Percentiles rank a stretch among this genome's conserved stretches.
Evolutionary conservation across 2,113 vertebrate genomes (phyloP).

Genomic region (Corydoras sp.): DNA sequence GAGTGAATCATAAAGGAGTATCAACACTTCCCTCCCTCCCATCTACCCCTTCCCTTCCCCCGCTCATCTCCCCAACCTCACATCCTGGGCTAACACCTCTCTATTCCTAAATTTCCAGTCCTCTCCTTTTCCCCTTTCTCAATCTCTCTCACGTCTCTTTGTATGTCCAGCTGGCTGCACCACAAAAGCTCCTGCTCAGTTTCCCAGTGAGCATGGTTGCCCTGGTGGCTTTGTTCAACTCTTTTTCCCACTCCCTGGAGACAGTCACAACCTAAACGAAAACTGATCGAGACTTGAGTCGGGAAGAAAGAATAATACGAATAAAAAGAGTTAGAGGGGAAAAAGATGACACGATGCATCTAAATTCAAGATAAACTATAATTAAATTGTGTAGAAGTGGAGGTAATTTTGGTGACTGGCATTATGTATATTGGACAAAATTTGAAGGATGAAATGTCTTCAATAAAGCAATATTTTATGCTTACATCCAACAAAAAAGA

Average conservation of each 20-base stretch:
- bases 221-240: slow-evolving; percentile 68
- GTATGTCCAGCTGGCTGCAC: slow-evolving; percentile 71
- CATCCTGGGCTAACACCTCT: slow-evolving; percentile 60
- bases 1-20: slow-evolving; percentile 63
- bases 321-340: slow-evolving; percentile 36
- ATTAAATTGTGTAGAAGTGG: no score
- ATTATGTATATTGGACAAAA: no score
- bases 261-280: slow-evolving; percentile 55
- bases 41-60: slow-evolving; percentile 35
- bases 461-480: no score
- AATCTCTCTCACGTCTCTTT: slow-evolving; percentile 61
- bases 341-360: not conserved
- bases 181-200: slow-evolving; percentile 64
- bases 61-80: slow-evolving; percentile 46
- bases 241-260: slow-evolving; percentile 73
- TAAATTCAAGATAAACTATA: no score
- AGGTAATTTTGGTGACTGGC: no score
- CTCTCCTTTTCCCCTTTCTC: slow-evolving; percentile 48
- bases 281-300: slow-evolving; percentile 45
- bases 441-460: no score
- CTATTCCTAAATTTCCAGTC: slow-evolving; percentile 45
- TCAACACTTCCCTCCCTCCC: slow-evolving; percentile 47
- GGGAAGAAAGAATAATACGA: slow-evolving; percentile 33
- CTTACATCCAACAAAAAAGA: no score
- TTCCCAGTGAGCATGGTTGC: slow-evolving; percentile 63